Conservation (phyloP, 2,797 vertebrate genomes). For the Cephalopachus bancanus region DNA sequence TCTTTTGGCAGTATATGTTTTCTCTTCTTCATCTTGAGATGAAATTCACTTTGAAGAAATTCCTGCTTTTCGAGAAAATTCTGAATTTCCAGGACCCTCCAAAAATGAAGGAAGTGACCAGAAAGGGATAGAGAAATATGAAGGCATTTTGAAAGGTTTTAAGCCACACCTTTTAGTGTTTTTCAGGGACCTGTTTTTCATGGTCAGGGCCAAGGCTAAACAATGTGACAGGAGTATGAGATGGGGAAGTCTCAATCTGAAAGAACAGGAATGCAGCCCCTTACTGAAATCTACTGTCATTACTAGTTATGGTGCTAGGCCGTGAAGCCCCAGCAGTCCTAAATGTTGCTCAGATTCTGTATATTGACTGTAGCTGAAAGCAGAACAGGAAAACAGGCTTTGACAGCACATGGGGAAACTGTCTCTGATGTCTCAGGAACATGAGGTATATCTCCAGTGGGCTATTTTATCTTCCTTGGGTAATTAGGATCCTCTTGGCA, state of each 20-base stretch:
- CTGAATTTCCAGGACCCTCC: neutral
- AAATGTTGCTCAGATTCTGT: neutral
- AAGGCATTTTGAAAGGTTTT: neutral
- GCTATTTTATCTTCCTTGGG: neutral
- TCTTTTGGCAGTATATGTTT: neutral
- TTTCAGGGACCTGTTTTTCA: neutral
- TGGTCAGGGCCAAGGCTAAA: neutral
- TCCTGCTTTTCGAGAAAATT: neutral
- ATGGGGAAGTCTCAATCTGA: neutral
- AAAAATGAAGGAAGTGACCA: neutral
- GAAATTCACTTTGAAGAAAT: neutral
- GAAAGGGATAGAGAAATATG: neutral
- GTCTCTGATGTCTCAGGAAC: neutral
- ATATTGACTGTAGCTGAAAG: neutral
- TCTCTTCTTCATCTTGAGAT: neutral
- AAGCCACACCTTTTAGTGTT: neutral
- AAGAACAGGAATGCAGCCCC: neutral
- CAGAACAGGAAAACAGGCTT: neutral
- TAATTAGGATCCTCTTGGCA: neutral
- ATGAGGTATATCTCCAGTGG: neutral
- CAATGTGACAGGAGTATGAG: neutral
- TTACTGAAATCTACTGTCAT: neutral
- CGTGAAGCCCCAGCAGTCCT: neutral
- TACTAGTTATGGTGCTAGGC: neutral
- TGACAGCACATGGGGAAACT: neutral